Percentiles rank a stretch among this genome's conserved stretches.
Conservation (phyloP, 2,888 invertebrate genomes). For the Dastarcus helophoroides region DNA sequence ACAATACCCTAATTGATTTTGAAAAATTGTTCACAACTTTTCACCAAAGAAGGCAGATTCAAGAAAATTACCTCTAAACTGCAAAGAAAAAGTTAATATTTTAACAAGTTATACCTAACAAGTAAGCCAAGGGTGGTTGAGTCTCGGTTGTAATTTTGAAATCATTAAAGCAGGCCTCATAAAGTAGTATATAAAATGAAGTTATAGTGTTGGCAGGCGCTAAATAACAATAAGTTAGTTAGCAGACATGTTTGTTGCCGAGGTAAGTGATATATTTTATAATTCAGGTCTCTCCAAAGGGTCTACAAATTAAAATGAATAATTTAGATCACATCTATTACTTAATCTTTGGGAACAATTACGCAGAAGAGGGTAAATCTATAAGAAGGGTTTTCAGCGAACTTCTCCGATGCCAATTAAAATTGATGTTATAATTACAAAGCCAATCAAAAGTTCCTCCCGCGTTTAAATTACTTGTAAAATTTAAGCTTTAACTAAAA, state of each 20-base stretch:
- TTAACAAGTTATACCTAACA: too few species aligned
- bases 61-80: too few species aligned
- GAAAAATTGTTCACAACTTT: conserved; percentile 10
- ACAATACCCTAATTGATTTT: conserved; percentile 12
- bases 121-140: too few species aligned
- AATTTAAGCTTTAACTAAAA: too few species aligned
- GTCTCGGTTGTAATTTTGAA: too few species aligned
- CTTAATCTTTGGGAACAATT: conserved; percentile 34
- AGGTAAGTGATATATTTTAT: conserved; percentile 21
- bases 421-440: conserved; percentile 37
- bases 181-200: neutral
- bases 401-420: conserved; percentile 31
- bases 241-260: neutral
- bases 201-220: neutral
- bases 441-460: conserved; percentile 34
- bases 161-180: too few species aligned
- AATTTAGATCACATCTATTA: conserved; percentile 33
- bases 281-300: conserved; percentile 23
- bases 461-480: conserved; percentile 29
- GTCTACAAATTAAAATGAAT: conserved; percentile 31
- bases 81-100: too few species aligned
- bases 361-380: conserved; percentile 30
- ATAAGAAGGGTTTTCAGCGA: conserved; percentile 21
- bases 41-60: too few species aligned
- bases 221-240: conserved; percentile 7